These are phyloP conservation scores for Macrostomum cliftonense DNA, from an alignment of 2,888 invertebrate species.

Conservation along the genomic window DNA sequence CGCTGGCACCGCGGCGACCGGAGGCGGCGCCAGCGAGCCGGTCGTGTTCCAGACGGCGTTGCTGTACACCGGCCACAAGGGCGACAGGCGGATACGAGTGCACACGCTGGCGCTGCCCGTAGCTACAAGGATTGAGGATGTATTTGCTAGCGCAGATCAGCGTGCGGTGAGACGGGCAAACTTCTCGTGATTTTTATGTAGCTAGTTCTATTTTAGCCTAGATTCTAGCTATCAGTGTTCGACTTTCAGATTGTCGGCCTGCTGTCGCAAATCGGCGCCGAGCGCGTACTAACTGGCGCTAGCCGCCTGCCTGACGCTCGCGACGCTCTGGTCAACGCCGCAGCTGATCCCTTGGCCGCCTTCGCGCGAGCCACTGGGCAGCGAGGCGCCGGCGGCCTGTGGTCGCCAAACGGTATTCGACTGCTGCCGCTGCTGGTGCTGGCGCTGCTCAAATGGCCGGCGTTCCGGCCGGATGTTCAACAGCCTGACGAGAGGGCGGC, in stretches of 20 bases:
- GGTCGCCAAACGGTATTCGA: conserved; percentile 56
- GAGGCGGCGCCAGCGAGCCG: conserved; percentile 16
- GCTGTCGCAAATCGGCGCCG: conserved; percentile 77
- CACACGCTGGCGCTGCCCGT: conserved; percentile 88
- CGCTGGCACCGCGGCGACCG: conserved; percentile 40
- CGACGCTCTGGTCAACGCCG: conserved; percentile 85
- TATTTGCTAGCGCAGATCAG: conserved; percentile 71
- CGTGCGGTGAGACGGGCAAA: conserved; percentile 51
- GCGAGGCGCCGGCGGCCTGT: conserved; percentile 46
- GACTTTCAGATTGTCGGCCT: conserved; percentile 67
- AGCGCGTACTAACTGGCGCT: not conserved
- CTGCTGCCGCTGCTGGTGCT: conserved; percentile 70
- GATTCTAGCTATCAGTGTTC: no score
- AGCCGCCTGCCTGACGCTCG: conserved; percentile 51
- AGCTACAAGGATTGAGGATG: conserved; percentile 59
- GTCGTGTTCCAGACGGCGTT: conserved; percentile 79
- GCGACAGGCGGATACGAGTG: conserved; percentile 84
- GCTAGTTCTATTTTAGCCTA: no score
- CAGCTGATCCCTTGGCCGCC: conserved; percentile 63
- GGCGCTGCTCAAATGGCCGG: conserved; percentile 65
- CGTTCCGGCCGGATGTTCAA: conserved; percentile 20
- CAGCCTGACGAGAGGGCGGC: no score
- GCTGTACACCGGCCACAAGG: conserved; percentile 81
- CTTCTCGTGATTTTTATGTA: no score
- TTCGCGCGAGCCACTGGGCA: conserved; percentile 45